Evolutionary conservation across 2,888 invertebrate genomes (phyloP), one percentile per base, ranked within the genome.

Genomic region (Endomychus coccineus): DNA sequence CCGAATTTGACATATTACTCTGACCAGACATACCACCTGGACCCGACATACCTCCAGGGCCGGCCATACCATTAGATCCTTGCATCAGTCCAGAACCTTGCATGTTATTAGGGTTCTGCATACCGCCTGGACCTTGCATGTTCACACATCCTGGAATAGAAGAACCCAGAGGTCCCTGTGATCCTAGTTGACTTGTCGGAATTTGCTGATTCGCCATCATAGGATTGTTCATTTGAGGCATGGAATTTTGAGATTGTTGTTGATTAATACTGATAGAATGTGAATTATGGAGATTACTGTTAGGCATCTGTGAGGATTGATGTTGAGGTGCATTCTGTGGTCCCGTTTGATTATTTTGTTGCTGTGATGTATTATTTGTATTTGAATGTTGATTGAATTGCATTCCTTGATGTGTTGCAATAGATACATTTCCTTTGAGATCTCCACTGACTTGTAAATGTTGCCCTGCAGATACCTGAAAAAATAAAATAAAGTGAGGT

Each of bases 351-450:
- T 39, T 39, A 23, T 34, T 31, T 24, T 45, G 45, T 23, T 42
- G 40, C 5, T 36, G 13, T 9, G 56, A 25, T 11, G 27, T 32
- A 25, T 39, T 31, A 17, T 44, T 27, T 36, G 44, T 16, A 36
- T 44, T 28, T 44, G 42, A 31, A 39, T 69, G 69, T 47, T 71
- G 70, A 49, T 59, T 70, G 57, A 80, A 80, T 69, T 83, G 86
- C 73, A 87, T 81, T 51, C 85, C 84, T 63, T 87, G 87, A 62
- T 87, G 86, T 16, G 85, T 79, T n/a, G 85, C 85, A 38, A 86
- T 83, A 2, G 84, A 83, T 32, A 86, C 83, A 42, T 78, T 80
- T 52, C 77, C 75, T 58, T 80, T 79, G 50, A 80, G 69, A 48
- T 79, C 80, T 48, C 82, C 78, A 54, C 77, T 78, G 51, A 85